Evolutionary conservation across 2,113 vertebrate genomes (phyloP).

Genomic region (Sapajus apella): DNA sequence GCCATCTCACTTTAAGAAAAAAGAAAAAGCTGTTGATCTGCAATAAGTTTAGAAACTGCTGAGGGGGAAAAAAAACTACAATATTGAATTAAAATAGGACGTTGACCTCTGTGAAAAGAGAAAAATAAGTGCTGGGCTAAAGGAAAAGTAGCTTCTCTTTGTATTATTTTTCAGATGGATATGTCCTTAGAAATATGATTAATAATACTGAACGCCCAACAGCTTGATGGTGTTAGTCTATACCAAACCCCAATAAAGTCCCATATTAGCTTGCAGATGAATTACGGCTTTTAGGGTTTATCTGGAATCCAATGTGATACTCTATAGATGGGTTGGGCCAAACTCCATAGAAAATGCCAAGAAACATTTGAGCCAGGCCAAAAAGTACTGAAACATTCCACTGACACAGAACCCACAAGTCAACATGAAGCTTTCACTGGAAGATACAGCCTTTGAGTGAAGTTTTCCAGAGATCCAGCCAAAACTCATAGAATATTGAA

Average conservation of each 20-base stretch:
- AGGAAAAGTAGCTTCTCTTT: not conserved
- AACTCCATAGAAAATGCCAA: slow-evolving; percentile 55
- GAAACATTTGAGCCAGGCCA: slow-evolving; percentile 48
- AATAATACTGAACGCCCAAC: not conserved
- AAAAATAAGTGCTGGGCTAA: not conserved
- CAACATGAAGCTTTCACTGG: slow-evolving; percentile 45
- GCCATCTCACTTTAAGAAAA: not conserved
- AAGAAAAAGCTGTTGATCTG: not conserved
- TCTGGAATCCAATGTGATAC: slow-evolving; percentile 39
- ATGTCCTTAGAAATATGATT: slow-evolving; percentile 9
- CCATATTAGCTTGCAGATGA: slow-evolving; percentile 26
- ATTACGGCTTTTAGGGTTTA: slow-evolving; percentile 42
- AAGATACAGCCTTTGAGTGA: not conserved
- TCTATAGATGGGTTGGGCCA: slow-evolving; percentile 32
- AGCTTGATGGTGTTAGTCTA: not conserved
- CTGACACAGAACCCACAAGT: slow-evolving; percentile 57
- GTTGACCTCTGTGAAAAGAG: not conserved
- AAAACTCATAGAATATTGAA: not conserved
- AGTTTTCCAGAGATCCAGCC: slow-evolving; percentile 51
- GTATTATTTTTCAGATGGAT: slow-evolving; percentile 33
- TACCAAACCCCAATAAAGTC: slow-evolving; percentile 50
- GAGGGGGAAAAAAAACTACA: not conserved
- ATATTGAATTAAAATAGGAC: slow-evolving; percentile 40
- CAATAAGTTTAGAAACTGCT: slow-evolving; percentile 13
- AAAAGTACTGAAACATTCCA: slow-evolving; percentile 28